phyloP scores from a whole-genome alignment of 2,113 vertebrate genomes.

The Platysternon megacephalum region DNA sequence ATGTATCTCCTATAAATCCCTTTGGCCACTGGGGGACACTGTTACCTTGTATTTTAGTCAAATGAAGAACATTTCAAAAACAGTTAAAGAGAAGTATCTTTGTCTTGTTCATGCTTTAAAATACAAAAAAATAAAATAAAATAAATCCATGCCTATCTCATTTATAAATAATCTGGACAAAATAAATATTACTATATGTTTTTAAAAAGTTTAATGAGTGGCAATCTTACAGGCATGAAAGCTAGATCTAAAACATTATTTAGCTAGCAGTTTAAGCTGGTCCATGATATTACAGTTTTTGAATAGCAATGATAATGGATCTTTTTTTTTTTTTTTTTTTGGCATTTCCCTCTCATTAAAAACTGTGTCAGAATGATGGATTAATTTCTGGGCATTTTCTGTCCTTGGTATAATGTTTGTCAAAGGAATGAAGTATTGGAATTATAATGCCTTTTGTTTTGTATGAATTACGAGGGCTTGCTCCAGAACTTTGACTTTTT shows the following conservation, averaged over 20 bases:
- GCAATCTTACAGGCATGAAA: background rate
- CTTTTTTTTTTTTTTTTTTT: constrained; percentile 59
- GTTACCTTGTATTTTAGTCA: constrained; percentile 67
- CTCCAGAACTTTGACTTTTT: constrained; percentile 20
- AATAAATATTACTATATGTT: background rate
- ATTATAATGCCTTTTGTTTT: constrained; percentile 65
- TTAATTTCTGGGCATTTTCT: constrained; percentile 82
- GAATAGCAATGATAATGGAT: constrained; percentile 77
- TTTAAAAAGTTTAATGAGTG: constrained; percentile 12
- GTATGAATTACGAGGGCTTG: constrained; percentile 50
- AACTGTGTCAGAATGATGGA: constrained; percentile 79
- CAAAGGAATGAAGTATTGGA: constrained; percentile 64
- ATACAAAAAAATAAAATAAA: background rate
- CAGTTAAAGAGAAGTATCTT: background rate
- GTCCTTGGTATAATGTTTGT: constrained; percentile 76
- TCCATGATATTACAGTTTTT: constrained; percentile 67
- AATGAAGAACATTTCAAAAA: background rate
- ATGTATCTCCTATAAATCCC: background rate
- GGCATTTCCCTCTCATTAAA: constrained; percentile 82
- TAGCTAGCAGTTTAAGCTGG: constrained; percentile 41
- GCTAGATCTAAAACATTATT: constrained; percentile 32
- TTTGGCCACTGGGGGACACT: constrained; percentile 79
- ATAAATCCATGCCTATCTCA: background rate
- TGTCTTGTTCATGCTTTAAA: background rate
- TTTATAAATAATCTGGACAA: background rate